Evolutionary conservation across 2,797 vertebrate species (phyloP).

Genomic region (Distichodus sexfasciatus): DNA sequence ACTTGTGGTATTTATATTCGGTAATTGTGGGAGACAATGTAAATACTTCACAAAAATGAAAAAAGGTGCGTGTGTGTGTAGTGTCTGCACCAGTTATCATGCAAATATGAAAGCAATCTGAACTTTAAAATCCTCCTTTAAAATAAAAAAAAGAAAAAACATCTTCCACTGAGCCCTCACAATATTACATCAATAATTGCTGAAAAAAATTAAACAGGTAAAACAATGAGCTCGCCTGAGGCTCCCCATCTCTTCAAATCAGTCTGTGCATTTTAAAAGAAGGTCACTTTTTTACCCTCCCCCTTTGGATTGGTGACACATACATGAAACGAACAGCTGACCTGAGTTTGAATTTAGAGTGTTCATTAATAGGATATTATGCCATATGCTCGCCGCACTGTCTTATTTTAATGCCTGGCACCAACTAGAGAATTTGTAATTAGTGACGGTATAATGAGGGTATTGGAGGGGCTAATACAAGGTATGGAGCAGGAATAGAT

Average conservation of each 20-base stretch:
- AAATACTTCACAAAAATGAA: too few relatives aligned
- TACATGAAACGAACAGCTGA: constrained; percentile 93
- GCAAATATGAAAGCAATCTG: constrained; percentile 46
- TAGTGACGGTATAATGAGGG: constrained; percentile 98
- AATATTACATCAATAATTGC: constrained; percentile 84
- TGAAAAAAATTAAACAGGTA: constrained; percentile 77
- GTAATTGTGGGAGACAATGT: too few relatives aligned
- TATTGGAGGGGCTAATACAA: constrained; percentile 89
- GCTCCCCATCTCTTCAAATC: constrained; percentile 70
- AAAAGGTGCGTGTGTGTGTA: too few relatives aligned
- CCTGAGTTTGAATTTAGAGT: constrained; percentile 99
- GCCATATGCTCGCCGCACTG: constrained; percentile 97
- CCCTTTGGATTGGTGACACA: constrained; percentile 85
- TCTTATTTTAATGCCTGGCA: constrained; percentile 93
- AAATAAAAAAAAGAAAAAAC: constrained; percentile 54
- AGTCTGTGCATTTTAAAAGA: constrained; percentile 82
- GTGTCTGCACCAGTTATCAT: constrained; percentile 36
- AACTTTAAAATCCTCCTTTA: constrained; percentile 55
- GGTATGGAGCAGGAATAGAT: constrained; percentile 79
- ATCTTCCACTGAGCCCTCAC: constrained; percentile 66
- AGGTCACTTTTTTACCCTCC: constrained; percentile 76
- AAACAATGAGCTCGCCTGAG: constrained; percentile 75
- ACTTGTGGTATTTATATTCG: too few relatives aligned
- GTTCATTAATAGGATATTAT: constrained; percentile 99
- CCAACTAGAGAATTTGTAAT: constrained; percentile 98